These are phyloP conservation scores for Crocodylus rhombifer DNA, from an alignment of 2,797 vertebrate species.

Conservation along the genomic window DNA sequence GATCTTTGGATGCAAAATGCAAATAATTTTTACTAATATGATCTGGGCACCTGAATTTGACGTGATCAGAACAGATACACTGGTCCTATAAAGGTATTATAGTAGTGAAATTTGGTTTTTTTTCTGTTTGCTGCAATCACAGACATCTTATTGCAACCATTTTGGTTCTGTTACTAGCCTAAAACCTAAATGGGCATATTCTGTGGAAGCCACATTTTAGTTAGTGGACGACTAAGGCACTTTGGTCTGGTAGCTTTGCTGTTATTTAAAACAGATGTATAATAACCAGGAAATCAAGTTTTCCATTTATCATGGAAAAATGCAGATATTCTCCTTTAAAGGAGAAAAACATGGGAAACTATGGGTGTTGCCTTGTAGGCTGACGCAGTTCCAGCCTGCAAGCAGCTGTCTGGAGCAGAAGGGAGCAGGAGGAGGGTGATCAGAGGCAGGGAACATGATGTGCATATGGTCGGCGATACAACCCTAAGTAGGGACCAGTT, in stretches of 20 bases:
- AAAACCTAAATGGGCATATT: background rate
- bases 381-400: too few relatives aligned
- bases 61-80: background rate
- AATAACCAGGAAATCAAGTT: background rate
- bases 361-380: too few relatives aligned
- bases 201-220: background rate
- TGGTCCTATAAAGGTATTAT: background rate
- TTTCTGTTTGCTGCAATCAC: background rate
- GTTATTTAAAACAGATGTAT: background rate
- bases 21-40: background rate
- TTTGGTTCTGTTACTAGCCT: background rate
- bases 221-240: background rate
- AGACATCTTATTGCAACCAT: background rate
- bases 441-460: too few relatives aligned
- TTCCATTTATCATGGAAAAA: too few relatives aligned
- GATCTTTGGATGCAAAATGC: slow-evolving; percentile 8
- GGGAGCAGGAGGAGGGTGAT: too few relatives aligned
- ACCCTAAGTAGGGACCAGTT: too few relatives aligned
- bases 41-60: background rate
- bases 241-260: background rate
- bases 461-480: too few relatives aligned
- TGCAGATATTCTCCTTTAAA: too few relatives aligned
- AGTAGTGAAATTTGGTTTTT: slow-evolving; percentile 15
- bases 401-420: too few relatives aligned
- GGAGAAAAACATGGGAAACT: too few relatives aligned